Percentiles rank a stretch among this genome's conserved stretches.
Evolutionary conservation across 1,140 invertebrate species (phyloP).

Genomic region (Eubasilissa regina): DNA sequence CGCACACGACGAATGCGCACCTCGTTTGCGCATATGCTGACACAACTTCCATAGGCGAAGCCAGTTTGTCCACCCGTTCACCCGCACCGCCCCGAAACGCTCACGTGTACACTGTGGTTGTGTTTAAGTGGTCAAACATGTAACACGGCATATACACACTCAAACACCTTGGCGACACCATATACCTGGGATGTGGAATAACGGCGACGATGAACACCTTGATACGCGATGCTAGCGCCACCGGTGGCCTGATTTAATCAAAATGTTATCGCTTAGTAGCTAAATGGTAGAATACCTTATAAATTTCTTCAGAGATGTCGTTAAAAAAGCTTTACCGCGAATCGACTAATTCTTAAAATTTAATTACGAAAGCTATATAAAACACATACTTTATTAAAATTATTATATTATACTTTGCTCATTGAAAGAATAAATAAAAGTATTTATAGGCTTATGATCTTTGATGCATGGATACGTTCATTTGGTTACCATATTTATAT

Average conservation of each 20-base stretch:
- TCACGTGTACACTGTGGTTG: slow-evolving; percentile 52
- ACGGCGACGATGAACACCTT: slow-evolving; percentile 38
- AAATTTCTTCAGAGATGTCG: slow-evolving; percentile 11
- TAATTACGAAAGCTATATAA: not conserved
- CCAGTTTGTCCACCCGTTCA: slow-evolving; percentile 58
- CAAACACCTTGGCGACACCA: slow-evolving; percentile 39
- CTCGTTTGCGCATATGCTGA: slow-evolving; percentile 84
- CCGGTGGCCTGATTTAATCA: not conserved
- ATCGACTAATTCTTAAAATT: not conserved
- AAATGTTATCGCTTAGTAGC: not conserved
- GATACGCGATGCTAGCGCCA: slow-evolving; percentile 18
- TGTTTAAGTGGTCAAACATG: slow-evolving; percentile 52
- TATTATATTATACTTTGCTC: no score
- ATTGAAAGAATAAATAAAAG: no score
- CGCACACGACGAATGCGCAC: slow-evolving; percentile 88
- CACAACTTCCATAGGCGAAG: slow-evolving; percentile 78
- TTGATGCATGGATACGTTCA: no score
- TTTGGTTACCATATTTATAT: no score
- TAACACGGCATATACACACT: slow-evolving; percentile 48
- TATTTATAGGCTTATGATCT: no score
- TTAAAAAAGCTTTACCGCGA: not conserved
- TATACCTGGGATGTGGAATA: slow-evolving; percentile 40
- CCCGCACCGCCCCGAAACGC: slow-evolving; percentile 65
- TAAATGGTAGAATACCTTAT: not conserved
- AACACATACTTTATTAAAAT: no score